Evolutionary conservation across 2,797 vertebrate species (phyloP), one percentile per base, ranked within the genome.

Genomic region (Fistularia commersonii): DNA sequence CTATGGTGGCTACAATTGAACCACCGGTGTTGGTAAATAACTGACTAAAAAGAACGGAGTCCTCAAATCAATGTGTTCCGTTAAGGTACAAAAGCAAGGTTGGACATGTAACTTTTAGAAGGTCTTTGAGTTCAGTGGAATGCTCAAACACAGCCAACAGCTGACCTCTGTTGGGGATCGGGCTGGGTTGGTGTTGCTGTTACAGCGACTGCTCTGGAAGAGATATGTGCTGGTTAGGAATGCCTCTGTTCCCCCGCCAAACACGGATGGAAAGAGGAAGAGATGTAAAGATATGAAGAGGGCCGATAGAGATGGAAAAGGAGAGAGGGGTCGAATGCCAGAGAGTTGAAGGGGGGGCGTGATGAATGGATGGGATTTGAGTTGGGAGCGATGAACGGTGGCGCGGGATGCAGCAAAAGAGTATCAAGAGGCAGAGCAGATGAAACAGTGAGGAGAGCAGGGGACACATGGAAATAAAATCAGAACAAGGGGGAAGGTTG

Each of bases 201-300:
- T 61, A 53, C 66, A 57, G 41, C 23, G 58, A 38, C 51, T 76
- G 54, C 56, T 81, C 63, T 43, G 55, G 51, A 65, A 50, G 11
- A 81, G 86, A 86, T 81, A 87, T 83, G 72, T 82, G 66, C 69
- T 67, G 61, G 57, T 74, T 53, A 80, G 82, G 85, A 86, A 88
- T 88, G 66, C 61, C 54, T 86, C 69, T 84, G 81, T 82, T 86
- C 76, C 64, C 23, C 35, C 49, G 79, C 82, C 86, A 84, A 63
- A 47, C 39, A 48, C 38, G 54, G 57, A 62, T 6, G 59, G 67
- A 65, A 62, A 47, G 50, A 77, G 64, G 41, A 61, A 65, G 54
- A 72, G 69, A 85, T 60, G 69, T 51, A 61, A 43, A 56, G 39
- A 60, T 38, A 36, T 42, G 54, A 55, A 48, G 51, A 48, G 60